A percentile compares a stretch with the other conserved stretches of the same genome.
Evolutionary conservation across 1,140 invertebrate genomes (phyloP).

Genomic region (Mesaphorura yosii): DNA sequence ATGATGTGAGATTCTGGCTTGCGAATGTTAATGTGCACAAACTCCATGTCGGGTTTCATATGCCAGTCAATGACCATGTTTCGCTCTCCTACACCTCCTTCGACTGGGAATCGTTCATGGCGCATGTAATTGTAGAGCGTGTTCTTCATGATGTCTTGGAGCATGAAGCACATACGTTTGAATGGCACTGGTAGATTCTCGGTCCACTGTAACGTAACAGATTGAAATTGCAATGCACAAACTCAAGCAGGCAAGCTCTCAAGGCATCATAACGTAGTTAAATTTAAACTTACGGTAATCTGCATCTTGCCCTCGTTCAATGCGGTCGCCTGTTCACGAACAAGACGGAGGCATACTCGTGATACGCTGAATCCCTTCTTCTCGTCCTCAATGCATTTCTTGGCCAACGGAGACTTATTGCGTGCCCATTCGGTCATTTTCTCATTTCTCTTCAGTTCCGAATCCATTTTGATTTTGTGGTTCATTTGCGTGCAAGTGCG

Average conservation of each 20-base stretch:
- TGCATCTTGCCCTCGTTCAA: constrained; percentile 20
- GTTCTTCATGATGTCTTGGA: constrained; percentile 10
- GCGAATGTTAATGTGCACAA: constrained; percentile 11
- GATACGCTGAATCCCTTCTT: constrained; percentile 25
- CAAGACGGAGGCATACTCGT: constrained; percentile 17
- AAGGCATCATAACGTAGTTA: not conserved
- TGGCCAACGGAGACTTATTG: constrained; percentile 22
- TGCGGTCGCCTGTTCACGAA: constrained; percentile 24
- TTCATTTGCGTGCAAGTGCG: constrained; percentile 13
- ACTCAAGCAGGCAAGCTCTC: too few relatives aligned
- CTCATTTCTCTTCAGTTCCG: constrained; percentile 14
- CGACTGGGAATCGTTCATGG: constrained; percentile 18
- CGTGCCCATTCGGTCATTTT: constrained; percentile 28
- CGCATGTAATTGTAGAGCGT: constrained; percentile 4
- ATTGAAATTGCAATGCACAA: too few relatives aligned
- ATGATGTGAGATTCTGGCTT: constrained; percentile 8
- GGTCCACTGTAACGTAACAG: constrained; percentile 9
- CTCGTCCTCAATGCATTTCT: constrained; percentile 22
- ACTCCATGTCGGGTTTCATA: constrained; percentile 23
- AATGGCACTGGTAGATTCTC: constrained; percentile 7
- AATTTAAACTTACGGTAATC: not conserved
- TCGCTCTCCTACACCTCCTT: not conserved
- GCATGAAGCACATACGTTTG: constrained; percentile 7
- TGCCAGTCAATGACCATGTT: not conserved
- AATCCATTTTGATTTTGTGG: constrained; percentile 14